Percentiles rank a stretch among this genome's conserved stretches.
These are phyloP conservation scores for Mormyrus lacerda DNA, from an alignment of 2,113 vertebrate species.

Conservation along the genomic window DNA sequence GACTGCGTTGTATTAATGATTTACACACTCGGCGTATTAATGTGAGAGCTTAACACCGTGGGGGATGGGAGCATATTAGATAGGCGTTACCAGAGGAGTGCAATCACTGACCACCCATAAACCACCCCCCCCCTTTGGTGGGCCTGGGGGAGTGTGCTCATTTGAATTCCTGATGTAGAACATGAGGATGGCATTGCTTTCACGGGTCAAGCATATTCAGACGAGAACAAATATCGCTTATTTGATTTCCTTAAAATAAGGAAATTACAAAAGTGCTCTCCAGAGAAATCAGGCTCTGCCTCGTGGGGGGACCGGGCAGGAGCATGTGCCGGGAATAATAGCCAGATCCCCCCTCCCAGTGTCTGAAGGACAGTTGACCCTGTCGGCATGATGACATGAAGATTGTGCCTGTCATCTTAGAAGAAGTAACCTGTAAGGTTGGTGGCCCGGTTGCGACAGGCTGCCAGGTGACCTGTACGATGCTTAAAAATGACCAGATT, in stretches of 20 bases:
- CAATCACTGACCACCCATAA: background rate
- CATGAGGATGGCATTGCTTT: conserved; percentile 72
- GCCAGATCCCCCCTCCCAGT: conserved; percentile 53
- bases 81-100: background rate
- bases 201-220: conserved; percentile 94
- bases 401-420: conserved; percentile 80
- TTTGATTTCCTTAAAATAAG: conserved; percentile 94
- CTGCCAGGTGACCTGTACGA: conserved; percentile 77
- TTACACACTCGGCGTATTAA: conserved; percentile 5
- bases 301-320: conserved; percentile 75
- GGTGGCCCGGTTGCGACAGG: conserved; percentile 70
- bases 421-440: conserved; percentile 83
- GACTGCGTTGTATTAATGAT: conserved; percentile 21
- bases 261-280: conserved; percentile 93
- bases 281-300: conserved; percentile 88
- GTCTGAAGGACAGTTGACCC: conserved; percentile 72
- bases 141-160: conserved; percentile 34
- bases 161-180: conserved; percentile 42
- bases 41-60: conserved; percentile 1
- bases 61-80: background rate
- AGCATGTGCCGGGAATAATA: conserved; percentile 82
- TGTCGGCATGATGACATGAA: conserved; percentile 76
- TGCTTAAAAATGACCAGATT: conserved; percentile 52
- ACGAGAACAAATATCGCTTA: conserved; percentile 93
- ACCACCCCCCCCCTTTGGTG: conserved; percentile 14